Percentiles rank a stretch among this genome's conserved stretches.
Conservation (phyloP, 2,113 vertebrate genomes). For the Proterorhinus semilunaris region DNA sequence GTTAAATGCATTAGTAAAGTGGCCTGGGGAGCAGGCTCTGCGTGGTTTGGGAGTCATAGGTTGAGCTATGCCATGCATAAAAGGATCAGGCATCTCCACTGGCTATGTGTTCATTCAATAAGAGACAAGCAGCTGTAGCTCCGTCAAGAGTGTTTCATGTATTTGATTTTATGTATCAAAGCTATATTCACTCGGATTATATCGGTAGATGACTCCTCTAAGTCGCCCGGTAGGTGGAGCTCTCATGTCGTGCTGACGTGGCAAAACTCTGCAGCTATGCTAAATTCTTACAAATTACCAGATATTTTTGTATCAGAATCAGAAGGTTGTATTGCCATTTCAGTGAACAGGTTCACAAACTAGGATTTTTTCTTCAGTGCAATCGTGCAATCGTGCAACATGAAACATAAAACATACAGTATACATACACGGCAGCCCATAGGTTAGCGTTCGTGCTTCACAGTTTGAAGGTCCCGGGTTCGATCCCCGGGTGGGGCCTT, state of each 20-base stretch:
- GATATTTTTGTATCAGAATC: too few species aligned
- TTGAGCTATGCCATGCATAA: neutral
- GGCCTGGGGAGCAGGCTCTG: slow-evolving; percentile 25
- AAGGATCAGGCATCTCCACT: neutral
- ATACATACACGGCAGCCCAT: too few species aligned
- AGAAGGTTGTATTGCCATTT: too few species aligned
- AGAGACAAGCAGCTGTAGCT: slow-evolving; percentile 1
- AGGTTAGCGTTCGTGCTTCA: too few species aligned
- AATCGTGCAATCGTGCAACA: too few species aligned
- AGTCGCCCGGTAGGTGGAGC: neutral
- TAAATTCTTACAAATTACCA: too few species aligned
- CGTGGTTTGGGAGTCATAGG: slow-evolving; percentile 6
- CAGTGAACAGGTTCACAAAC: too few species aligned
- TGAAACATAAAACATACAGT: too few species aligned
- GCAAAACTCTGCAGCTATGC: too few species aligned
- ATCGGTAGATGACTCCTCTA: neutral
- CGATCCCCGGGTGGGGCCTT: too few species aligned
- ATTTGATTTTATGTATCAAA: neutral
- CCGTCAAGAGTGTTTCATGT: slow-evolving; percentile 16
- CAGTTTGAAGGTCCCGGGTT: too few species aligned
- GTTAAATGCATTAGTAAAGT: slow-evolving; percentile 31
- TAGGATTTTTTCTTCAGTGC: too few species aligned
- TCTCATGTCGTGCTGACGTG: neutral
- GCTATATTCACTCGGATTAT: neutral
- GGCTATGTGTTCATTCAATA: neutral